Base-by-base conservation (phyloP, 2,797 vertebrate species). In the Sandelia bainsii region DNA sequence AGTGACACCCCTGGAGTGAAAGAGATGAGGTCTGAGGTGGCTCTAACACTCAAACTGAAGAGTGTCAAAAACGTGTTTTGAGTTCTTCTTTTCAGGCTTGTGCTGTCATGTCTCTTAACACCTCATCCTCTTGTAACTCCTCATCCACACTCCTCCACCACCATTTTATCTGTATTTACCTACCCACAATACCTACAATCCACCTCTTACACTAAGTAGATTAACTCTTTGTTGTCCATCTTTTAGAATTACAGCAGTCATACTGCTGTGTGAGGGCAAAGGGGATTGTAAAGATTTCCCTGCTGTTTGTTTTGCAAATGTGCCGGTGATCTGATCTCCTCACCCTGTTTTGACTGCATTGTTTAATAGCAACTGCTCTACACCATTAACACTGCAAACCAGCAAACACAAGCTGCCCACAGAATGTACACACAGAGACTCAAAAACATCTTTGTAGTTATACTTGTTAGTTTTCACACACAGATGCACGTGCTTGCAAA, bases 261-360 rank as follows among this genome's bases (percentile, higher is more conserved):
- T 23, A 51, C 58, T 72, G 59, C 62, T 16, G 17, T 37, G 12
- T 67, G 62, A 72, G 34, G 67, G 27, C 22, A 34, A 23, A 58
- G 19, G 45, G n/a, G 20, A 57, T 45, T 10, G 45, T 49, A 13
- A 49, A 37, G 16, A 84, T 80, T 91, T 88, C 69, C 80, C 71
- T 88, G 34, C 27, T 56, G 40, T 89, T 90, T 89, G 81, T 79
- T 89, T 86, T 81, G 77, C 84, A 90, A 84, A 89, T 89, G 53
- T 58, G 16, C 54, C 13, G 2, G 3, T 34, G 32, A 58, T 70
- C 59, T 37, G 50, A 37, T 74, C 46, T 39, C 48, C 34, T 75
- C 19, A 44, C 56, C 37, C 20, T 23, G 42, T 51, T 72, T 79
- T 69, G 51, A 69, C 44, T 62, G 44, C 57, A 39, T 68, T 81